Evolutionary conservation across 2,888 invertebrate genomes (phyloP).

Genomic region (Tenthredo notha): DNA sequence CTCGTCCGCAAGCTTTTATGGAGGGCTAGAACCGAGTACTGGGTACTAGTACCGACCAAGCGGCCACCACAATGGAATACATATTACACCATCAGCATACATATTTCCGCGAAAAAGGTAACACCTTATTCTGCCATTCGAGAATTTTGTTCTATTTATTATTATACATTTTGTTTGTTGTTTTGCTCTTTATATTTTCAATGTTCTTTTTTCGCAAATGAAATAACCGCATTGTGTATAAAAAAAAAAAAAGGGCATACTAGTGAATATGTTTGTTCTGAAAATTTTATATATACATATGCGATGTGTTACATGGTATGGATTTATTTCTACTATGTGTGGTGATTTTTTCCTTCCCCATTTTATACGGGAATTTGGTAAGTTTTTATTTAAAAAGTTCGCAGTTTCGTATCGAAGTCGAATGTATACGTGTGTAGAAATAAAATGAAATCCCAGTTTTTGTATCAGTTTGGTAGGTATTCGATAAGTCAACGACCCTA

Average conservation of each 20-base stretch:
- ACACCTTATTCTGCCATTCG: constrained; percentile 27
- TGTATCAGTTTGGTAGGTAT: not conserved
- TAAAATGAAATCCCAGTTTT: not conserved
- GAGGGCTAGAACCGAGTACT: constrained; percentile 18
- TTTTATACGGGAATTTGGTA: not conserved
- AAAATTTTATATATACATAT: too few species aligned
- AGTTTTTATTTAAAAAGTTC: constrained; percentile 7
- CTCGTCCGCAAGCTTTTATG: constrained; percentile 54
- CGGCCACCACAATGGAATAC: constrained; percentile 56
- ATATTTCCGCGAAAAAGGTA: constrained; percentile 44
- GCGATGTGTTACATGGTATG: too few species aligned
- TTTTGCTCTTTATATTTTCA: not conserved
- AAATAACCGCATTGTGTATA: too few species aligned
- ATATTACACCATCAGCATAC: constrained; percentile 54
- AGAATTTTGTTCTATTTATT: not conserved
- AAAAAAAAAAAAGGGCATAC: too few species aligned
- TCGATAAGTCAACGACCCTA: not conserved
- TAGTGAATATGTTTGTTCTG: too few species aligned
- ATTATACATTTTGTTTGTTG: not conserved
- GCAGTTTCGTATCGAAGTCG: not conserved
- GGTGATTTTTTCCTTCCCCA: too few species aligned
- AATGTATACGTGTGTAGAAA: not conserved
- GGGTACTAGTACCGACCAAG: constrained; percentile 28
- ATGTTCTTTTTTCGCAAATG: not conserved
- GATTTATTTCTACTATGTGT: too few species aligned